Base-by-base conservation (phyloP, 2,797 vertebrate genomes). In the Cetoscarus ocellatus region DNA sequence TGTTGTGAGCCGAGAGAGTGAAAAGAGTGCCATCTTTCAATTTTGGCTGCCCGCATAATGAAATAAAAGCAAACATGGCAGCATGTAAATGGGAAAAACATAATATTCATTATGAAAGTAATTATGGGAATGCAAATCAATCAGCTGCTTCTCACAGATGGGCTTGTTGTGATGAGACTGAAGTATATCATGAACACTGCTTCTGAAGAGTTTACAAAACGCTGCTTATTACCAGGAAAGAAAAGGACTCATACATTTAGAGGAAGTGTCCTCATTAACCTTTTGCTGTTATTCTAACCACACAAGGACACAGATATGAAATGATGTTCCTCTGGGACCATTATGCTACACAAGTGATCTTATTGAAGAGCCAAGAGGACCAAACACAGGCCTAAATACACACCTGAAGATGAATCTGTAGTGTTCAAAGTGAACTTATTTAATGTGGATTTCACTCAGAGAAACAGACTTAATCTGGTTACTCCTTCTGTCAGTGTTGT, bases 1-100 rank as follows among this genome's bases (percentile, higher is more conserved):
- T 70, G 42, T 35, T 55, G 51, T 34, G 43, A 67, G 61, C 42
- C 36, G 39, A 61, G 58, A 55, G 51, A 55, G 50, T 10, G 44
- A 42, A n/a, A 14, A 64, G 42, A 68, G 19, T n/a, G 38, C 43
- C 57, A 58, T 62, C 19, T 62, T 44, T 66, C 64, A 45, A 42
- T 43, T 36, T 18, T 67, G 55, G 14, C 27, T 53, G 49, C 53
- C 56, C 13, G 39, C 56, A 50, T 60, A 59, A 56, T 43, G 6
- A 53, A 19, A 60, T 73, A 71, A 76, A 73, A 80, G 39, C 51
- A 63, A 78, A 70, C 36, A 48, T 1, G 3, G 18, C 53, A 49
- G 52, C 69, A 45, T 57, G 66, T 18, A 56, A 73, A 66, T 74
- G 49, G 35, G 3, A 5, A 45, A 70, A 45, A 55, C 18, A 48